These are phyloP conservation scores for Ptychadena robeensis DNA, from an alignment of 2,797 vertebrate genomes.

Conservation along the genomic window DNA sequence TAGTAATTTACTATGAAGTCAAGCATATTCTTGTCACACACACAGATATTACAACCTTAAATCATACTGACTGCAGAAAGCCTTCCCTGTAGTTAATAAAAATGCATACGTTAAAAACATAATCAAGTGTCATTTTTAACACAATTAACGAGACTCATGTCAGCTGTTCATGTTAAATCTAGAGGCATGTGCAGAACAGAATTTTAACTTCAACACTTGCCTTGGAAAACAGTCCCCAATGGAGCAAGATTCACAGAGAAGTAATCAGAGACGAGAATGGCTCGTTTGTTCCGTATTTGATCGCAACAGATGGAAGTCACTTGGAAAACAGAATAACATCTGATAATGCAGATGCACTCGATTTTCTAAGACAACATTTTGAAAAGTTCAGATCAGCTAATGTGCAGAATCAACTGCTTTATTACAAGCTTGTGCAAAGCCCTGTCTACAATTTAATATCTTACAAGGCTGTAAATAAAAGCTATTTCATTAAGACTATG, in stretches of 20 bases:
- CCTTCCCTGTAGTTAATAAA: constrained; percentile 19
- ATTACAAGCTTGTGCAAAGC: constrained; percentile 19
- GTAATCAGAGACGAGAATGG: constrained; percentile 58
- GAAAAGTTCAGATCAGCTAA: constrained; percentile 54
- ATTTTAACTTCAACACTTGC: constrained; percentile 49
- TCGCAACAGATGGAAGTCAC: constrained; percentile 60
- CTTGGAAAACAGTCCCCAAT: constrained; percentile 54
- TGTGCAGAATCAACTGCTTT: constrained; percentile 41
- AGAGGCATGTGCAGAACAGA: constrained; percentile 49
- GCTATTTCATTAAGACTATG: background rate
- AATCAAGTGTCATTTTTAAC: constrained; percentile 58
- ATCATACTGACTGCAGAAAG: background rate
- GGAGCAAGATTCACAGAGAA: constrained; percentile 50
- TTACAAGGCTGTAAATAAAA: constrained; percentile 39
- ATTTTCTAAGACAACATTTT: constrained; percentile 54
- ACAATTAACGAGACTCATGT: constrained; percentile 50
- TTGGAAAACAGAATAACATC: constrained; percentile 62
- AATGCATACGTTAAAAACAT: constrained; percentile 29
- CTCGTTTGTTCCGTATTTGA: constrained; percentile 61
- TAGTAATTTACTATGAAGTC: too few relatives aligned
- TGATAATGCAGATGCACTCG: constrained; percentile 59
- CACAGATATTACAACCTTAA: background rate
- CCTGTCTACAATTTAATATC: constrained; percentile 1
- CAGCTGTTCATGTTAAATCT: constrained; percentile 51
- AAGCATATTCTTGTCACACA: background rate